Conservation (phyloP, 1,140 invertebrate genomes). For the Listronotus oregonensis region DNA sequence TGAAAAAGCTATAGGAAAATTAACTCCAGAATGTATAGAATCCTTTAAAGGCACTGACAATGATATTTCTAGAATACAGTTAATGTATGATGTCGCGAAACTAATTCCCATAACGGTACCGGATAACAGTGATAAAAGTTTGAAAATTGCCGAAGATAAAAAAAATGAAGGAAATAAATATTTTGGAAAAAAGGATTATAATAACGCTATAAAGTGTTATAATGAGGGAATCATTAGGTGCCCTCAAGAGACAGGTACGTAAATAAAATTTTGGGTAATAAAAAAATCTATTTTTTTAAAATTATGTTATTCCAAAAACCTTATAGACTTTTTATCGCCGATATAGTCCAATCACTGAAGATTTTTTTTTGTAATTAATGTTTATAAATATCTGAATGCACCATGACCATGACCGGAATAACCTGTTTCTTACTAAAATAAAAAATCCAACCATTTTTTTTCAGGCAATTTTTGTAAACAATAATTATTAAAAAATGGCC, state of each 20-base stretch:
- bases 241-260: slow-evolving; percentile 68
- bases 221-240: slow-evolving; percentile 69
- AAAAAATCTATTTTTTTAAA: no score
- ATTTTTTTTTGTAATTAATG: no score
- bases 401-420: no score
- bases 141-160: slow-evolving; percentile 64
- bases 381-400: no score
- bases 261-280: no score
- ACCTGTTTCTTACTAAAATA: no score
- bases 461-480: no score
- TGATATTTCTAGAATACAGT: slow-evolving; percentile 47
- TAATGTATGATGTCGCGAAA: slow-evolving; percentile 43
- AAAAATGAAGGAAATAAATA: slow-evolving; percentile 79
- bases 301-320: no score
- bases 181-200: slow-evolving; percentile 77
- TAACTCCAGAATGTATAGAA: slow-evolving; percentile 40
- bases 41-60: slow-evolving; percentile 42
- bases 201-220: slow-evolving; percentile 75
- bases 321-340: no score
- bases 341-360: no score
- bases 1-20: slow-evolving; percentile 43
- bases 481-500: no score
- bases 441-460: no score
- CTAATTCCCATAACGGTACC: slow-evolving; percentile 43
- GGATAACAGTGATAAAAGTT: slow-evolving; percentile 64